phyloP scores from a whole-genome alignment of 1,140 invertebrate genomes.

The Bombus confusus region DNA sequence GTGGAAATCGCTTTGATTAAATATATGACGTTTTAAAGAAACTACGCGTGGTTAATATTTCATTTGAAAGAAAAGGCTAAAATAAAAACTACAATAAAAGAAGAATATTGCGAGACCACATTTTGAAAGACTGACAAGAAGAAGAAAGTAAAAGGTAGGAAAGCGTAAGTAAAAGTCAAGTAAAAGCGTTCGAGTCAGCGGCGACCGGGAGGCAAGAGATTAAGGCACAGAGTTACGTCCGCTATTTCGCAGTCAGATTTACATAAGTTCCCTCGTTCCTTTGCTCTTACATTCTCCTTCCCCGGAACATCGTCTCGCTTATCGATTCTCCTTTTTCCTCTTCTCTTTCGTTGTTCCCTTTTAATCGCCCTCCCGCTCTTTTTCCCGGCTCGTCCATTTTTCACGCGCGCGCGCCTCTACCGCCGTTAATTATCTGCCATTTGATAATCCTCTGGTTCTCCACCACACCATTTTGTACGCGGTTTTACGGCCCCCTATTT shows the following conservation, averaged over 20 bases:
- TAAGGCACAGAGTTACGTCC: constrained; percentile 74
- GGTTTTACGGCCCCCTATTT: constrained; percentile 18
- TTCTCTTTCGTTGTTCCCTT: background rate
- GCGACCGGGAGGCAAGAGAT: constrained; percentile 62
- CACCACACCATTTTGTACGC: background rate
- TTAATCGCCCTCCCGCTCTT: constrained; percentile 11
- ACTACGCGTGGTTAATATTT: too few relatives aligned
- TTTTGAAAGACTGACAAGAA: background rate
- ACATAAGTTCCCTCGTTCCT: constrained; percentile 68
- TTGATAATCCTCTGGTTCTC: constrained; percentile 43
- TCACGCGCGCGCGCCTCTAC: constrained; percentile 20
- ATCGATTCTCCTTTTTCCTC: background rate
- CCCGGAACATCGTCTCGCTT: background rate
- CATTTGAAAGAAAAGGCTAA: background rate
- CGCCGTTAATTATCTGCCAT: constrained; percentile 52
- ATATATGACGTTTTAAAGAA: too few relatives aligned
- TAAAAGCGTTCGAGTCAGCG: constrained; percentile 39
- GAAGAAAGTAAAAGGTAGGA: constrained; percentile 29
- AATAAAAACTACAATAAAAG: background rate
- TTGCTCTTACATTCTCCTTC: constrained; percentile 2
- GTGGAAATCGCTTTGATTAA: too few relatives aligned
- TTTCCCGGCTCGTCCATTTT: constrained; percentile 38
- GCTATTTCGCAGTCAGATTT: constrained; percentile 75
- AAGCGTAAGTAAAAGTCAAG: constrained; percentile 34
- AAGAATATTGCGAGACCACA: background rate